Evolutionary conservation across 2,797 vertebrate species (phyloP).

Genomic region (Periparus ater): DNA sequence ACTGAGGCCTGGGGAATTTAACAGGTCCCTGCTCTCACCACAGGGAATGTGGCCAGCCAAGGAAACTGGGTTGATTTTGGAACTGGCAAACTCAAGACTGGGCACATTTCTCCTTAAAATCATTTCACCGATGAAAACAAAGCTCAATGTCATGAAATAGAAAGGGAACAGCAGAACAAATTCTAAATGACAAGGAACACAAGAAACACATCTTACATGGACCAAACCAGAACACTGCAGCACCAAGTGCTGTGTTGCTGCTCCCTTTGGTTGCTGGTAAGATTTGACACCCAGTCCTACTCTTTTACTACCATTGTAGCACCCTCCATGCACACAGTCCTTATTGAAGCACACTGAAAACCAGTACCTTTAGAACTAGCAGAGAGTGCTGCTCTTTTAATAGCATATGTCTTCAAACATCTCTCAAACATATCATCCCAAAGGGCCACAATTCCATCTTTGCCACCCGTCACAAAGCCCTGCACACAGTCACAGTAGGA

Average conservation of each 20-base stretch:
- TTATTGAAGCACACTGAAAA: background rate
- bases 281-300: background rate
- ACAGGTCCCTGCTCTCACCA: background rate
- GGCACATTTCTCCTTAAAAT: background rate
- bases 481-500: constrained; percentile 55
- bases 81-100: background rate
- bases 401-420: constrained; percentile 95
- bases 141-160: background rate
- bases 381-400: constrained; percentile 91
- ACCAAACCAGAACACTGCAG: background rate
- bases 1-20: background rate
- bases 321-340: background rate
- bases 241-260: background rate
- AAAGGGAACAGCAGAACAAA: background rate
- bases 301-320: background rate
- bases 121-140: background rate
- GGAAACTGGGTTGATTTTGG: background rate
- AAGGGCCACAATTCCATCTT: constrained; percentile 93
- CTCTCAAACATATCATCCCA: constrained; percentile 98
- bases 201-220: background rate
- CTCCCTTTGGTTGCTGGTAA: background rate
- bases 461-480: constrained; percentile 96
- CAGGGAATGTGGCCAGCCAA: background rate
- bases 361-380: constrained; percentile 90
- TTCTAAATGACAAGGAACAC: background rate